Evolutionary conservation across 2,888 invertebrate genomes (phyloP), one percentile per base, ranked within the genome.

Genomic region (Acanthosepion pharaonis): DNA sequence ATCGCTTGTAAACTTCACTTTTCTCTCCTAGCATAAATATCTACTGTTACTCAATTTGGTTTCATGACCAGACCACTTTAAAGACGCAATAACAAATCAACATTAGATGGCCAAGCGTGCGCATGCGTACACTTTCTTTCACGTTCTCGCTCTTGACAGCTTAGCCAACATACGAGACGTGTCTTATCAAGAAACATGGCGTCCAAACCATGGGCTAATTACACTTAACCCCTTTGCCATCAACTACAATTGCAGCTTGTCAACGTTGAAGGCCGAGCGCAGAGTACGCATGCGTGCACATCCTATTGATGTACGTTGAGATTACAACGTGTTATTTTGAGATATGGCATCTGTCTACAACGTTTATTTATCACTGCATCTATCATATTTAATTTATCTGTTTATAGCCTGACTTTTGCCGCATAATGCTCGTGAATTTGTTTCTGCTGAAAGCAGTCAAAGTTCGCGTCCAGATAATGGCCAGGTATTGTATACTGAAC

Each of bases 181-280:
- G 33, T 78, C 78, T 78, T 78, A 78, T 78, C 78, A 78, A 78
- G 78, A 78, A 78, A 78, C 78, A 78, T 78, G 78, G 78, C 78
- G 78, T 78, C 78, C 15, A n/a, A 78, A 78, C 78, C 78, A 18
- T n/a, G n/a, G n/a, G 78, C n/a, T 78, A 78, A 78, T 78, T 78
- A 78, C 78, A 78, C 78, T 78, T 78, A 78, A 78, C 78, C 78
- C 78, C 78, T n/a, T 78, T 11, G 15, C 78, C 78, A 78, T 78
- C 78, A 78, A 78, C 78, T 18, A 33, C 78, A 78, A 78, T 78
- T 78, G 78, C 78, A 78, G 78, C n/a, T 78, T 78, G 78, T 78
- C 78, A 78, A 33, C 78, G n/a, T 78, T 78, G 78, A 78, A 78
- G 78, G n/a, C n/a, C 78, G 33, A n/a, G 78, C n/a, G 78, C n/a